Conservation (phyloP, 2,888 invertebrate genomes). For the Erebia ligea region DNA sequence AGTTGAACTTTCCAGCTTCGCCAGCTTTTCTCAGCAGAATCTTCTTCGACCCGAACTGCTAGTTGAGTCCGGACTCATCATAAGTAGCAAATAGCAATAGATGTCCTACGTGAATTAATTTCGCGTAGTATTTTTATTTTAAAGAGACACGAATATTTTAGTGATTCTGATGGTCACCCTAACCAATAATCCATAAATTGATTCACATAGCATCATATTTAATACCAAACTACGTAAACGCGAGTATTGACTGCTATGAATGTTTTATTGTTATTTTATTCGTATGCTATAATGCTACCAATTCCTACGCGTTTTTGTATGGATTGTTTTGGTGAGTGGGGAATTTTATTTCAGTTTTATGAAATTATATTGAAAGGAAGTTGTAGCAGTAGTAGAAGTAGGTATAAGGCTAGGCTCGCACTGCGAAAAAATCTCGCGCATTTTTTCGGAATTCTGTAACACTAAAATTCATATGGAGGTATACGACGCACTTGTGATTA, state of each 20-base stretch:
- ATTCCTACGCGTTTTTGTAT: constrained; percentile 20
- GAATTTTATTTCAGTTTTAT: constrained; percentile 31
- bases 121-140: no score
- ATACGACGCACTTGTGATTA: no score
- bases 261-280: constrained; percentile 43
- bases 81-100: no score
- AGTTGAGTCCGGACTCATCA: no score
- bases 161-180: constrained; percentile 28
- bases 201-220: constrained; percentile 40
- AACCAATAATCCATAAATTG: constrained; percentile 40
- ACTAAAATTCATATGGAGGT: no score
- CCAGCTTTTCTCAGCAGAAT: no score
- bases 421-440: no score
- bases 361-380: constrained; percentile 5
- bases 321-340: constrained; percentile 19
- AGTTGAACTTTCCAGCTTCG: no score
- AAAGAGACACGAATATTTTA: background rate
- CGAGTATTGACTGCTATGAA: constrained; percentile 44
- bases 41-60: no score
- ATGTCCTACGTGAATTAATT: background rate
- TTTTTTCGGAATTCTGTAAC: no score
- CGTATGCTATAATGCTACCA: constrained; percentile 22
- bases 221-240: constrained; percentile 40
- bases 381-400: background rate
- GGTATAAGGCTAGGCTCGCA: no score